These are phyloP conservation scores for Ornithoptera alexandrae DNA, from an alignment of 2,888 invertebrate species.

Conservation along the genomic window DNA sequence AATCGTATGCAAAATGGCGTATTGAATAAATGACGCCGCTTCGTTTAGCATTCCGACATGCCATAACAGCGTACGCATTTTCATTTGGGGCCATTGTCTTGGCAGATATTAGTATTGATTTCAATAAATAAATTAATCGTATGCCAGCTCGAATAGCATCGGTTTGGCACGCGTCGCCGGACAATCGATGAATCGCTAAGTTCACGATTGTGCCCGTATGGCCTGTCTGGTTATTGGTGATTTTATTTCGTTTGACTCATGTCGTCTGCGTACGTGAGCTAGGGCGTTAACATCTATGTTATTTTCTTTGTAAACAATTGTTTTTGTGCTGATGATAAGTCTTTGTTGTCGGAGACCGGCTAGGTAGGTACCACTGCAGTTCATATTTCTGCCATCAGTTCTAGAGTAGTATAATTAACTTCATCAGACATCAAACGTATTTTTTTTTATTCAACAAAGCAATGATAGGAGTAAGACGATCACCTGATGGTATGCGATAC, in stretches of 20 bases:
- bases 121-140: slow-evolving; percentile 80
- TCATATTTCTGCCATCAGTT: too few relatives aligned
- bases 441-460: too few relatives aligned
- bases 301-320: slow-evolving; percentile 58
- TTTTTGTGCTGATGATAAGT: too few relatives aligned
- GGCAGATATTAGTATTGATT: slow-evolving; percentile 79
- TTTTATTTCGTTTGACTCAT: slow-evolving; percentile 72
- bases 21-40: slow-evolving; percentile 76
- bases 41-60: slow-evolving; percentile 77
- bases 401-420: too few relatives aligned
- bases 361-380: too few relatives aligned
- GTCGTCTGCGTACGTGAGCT: slow-evolving; percentile 60
- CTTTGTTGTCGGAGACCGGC: too few relatives aligned
- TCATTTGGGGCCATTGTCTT: slow-evolving; percentile 78
- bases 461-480: too few relatives aligned
- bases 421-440: too few relatives aligned
- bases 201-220: slow-evolving; percentile 58
- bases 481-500: too few relatives aligned
- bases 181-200: slow-evolving; percentile 73
- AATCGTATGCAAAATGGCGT: slow-evolving; percentile 78
- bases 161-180: slow-evolving; percentile 74
- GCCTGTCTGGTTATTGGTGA: slow-evolving; percentile 56
- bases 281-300: slow-evolving; percentile 70
- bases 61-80: slow-evolving; percentile 76
- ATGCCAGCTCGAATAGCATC: slow-evolving; percentile 70